Evolutionary conservation across 2,888 invertebrate species (phyloP).

Genomic region (Eupelmus urozonus): DNA sequence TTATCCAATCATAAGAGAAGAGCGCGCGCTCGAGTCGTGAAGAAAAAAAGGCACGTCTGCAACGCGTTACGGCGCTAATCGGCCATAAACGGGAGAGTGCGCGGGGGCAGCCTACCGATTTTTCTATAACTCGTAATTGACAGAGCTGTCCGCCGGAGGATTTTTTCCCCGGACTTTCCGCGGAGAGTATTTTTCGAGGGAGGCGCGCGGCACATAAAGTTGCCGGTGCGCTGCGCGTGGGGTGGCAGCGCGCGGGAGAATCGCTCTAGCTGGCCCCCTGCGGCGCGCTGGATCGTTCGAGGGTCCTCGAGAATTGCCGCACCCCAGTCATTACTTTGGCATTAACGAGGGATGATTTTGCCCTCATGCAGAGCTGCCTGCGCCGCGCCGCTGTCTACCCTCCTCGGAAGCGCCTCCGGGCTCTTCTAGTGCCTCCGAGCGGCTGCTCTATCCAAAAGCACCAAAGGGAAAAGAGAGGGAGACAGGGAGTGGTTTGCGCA

Average conservation of each 20-base stretch:
- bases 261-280: constrained; percentile 53
- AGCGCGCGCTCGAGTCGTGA: background rate
- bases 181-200: too few species aligned
- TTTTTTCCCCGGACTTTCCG: background rate
- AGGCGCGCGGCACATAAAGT: background rate
- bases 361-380: constrained; percentile 27
- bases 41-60: background rate
- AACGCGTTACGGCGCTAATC: constrained; percentile 8
- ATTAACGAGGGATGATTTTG: constrained; percentile 73
- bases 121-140: constrained; percentile 34
- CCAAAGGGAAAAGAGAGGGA: too few species aligned
- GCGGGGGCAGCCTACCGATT: background rate
- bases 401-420: background rate
- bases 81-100: constrained; percentile 24
- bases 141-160: constrained; percentile 15
- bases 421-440: background rate
- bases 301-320: constrained; percentile 73
- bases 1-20: constrained; percentile 22
- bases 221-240: background rate
- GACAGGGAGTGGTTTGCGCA: too few species aligned
- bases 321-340: constrained; percentile 75
- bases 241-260: background rate
- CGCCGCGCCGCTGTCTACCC: background rate
- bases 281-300: constrained; percentile 57
- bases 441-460: background rate